A percentile compares a stretch with the other conserved stretches of the same genome.
phyloP scores from a whole-genome alignment of 2,797 vertebrate species.

The Arvicola amphibius region DNA sequence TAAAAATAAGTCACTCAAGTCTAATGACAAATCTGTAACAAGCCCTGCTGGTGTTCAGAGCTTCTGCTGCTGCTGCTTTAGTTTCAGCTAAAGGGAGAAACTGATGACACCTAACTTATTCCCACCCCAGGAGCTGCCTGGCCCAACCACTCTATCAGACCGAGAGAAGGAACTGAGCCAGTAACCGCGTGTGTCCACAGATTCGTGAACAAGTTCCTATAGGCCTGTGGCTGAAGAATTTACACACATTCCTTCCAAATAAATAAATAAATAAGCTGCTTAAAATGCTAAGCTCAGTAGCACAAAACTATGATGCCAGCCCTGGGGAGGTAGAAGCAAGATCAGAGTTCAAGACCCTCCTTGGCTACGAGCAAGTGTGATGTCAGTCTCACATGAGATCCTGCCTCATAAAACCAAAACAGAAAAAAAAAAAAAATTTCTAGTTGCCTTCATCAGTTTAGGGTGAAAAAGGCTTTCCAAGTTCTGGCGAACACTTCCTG shows the following conservation, averaged over 20 bases:
- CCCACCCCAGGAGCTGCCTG: not conserved
- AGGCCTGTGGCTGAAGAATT: not conserved
- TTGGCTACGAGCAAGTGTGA: not conserved
- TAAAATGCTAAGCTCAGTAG: conserved; percentile 3
- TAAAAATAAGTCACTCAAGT: not conserved
- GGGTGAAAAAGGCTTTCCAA: not conserved
- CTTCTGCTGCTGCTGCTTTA: not conserved
- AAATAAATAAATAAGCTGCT: not conserved
- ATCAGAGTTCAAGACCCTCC: not conserved
- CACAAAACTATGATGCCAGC: not conserved
- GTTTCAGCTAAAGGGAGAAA: not conserved
- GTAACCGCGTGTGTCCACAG: not conserved
- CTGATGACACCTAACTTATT: not conserved
- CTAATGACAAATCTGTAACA: not conserved
- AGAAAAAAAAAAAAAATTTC: not conserved
- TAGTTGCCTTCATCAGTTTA: not conserved
- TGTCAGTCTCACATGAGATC: not conserved
- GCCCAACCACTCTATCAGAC: not conserved
- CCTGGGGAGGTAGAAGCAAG: not conserved
- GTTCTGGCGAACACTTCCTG: not conserved
- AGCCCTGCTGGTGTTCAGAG: not conserved
- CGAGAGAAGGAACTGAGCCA: conserved; percentile 1
- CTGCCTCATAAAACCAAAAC: not conserved
- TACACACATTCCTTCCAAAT: conserved; percentile 21
- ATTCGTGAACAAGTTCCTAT: not conserved